Conservation (phyloP, 2,113 vertebrate species). For the Spermophilus dauricus region DNA sequence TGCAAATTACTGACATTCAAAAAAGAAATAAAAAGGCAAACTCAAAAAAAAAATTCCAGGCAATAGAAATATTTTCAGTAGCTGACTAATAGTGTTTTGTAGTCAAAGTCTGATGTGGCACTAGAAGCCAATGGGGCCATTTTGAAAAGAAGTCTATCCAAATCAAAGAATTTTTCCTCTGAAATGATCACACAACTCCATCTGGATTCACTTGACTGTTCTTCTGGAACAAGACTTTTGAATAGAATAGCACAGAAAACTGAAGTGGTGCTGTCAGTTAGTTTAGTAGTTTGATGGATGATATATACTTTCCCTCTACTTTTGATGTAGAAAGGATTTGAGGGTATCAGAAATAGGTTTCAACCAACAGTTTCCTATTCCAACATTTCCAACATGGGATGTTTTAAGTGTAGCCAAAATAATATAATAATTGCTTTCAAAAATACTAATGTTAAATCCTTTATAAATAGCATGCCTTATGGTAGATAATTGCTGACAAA, state of each 20-base stretch:
- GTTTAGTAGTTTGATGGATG: background rate
- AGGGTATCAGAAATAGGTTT: constrained; percentile 27
- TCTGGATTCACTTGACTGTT: background rate
- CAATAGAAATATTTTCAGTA: background rate
- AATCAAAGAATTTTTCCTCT: background rate
- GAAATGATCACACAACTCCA: background rate
- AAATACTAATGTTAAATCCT: background rate
- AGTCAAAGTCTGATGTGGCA: background rate
- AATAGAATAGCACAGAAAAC: background rate
- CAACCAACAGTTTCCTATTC: background rate
- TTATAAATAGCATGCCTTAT: background rate
- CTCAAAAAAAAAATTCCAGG: background rate
- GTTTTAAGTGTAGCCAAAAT: constrained; percentile 2
- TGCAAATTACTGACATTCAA: background rate
- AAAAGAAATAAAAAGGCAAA: background rate
- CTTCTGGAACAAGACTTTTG: background rate
- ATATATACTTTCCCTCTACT: background rate
- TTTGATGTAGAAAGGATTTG: background rate
- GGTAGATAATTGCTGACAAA: constrained; percentile 32
- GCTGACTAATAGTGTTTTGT: background rate
- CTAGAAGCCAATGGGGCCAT: background rate
- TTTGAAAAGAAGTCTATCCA: background rate
- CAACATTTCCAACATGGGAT: background rate
- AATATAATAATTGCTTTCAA: constrained; percentile 6
- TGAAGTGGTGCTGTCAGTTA: background rate